Percentiles rank a stretch among this genome's conserved stretches.
phyloP scores from a whole-genome alignment of 2,113 vertebrate genomes.

The Pangasianodon gigas region DNA sequence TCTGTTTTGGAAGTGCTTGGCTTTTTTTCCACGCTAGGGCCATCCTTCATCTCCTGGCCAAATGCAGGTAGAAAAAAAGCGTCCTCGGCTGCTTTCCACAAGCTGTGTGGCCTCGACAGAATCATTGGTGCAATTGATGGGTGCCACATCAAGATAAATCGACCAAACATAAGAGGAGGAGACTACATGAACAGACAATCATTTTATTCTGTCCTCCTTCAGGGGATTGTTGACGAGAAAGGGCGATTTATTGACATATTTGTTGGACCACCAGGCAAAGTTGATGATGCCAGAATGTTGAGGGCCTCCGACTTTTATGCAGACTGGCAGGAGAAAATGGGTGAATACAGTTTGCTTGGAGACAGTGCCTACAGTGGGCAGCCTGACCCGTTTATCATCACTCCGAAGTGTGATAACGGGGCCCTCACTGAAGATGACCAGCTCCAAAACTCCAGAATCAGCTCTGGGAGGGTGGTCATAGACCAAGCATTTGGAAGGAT shows the following conservation, averaged over 20 bases:
- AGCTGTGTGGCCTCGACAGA: not conserved
- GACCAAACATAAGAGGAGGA: conserved; percentile 25
- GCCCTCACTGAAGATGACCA: not conserved
- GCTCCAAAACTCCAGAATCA: conserved; percentile 1
- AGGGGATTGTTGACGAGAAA: conserved; percentile 15
- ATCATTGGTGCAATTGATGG: conserved; percentile 18
- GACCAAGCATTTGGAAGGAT: conserved; percentile 28
- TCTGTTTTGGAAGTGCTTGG: conserved; percentile 22
- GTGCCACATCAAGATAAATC: conserved; percentile 23
- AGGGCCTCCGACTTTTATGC: conserved; percentile 15
- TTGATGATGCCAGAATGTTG: conserved; percentile 25
- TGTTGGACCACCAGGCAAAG: conserved; percentile 20
- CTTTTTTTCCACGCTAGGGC: not conserved
- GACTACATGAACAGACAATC: conserved; percentile 26
- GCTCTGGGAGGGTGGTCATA: not conserved
- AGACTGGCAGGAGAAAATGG: conserved; percentile 20
- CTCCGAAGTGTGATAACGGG: not conserved
- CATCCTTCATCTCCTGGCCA: conserved; percentile 21
- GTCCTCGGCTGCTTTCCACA: not conserved
- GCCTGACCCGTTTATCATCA: conserved; percentile 9
- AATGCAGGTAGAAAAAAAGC: not conserved
- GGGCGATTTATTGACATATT: conserved; percentile 22
- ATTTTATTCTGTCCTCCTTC: conserved; percentile 23
- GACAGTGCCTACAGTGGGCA: conserved; percentile 2
- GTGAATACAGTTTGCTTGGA: conserved; percentile 18